These are phyloP conservation scores for Apostichopus japonicus DNA, from an alignment of 35 echinoderm and acorn worm species.

Conservation along the genomic window DNA sequence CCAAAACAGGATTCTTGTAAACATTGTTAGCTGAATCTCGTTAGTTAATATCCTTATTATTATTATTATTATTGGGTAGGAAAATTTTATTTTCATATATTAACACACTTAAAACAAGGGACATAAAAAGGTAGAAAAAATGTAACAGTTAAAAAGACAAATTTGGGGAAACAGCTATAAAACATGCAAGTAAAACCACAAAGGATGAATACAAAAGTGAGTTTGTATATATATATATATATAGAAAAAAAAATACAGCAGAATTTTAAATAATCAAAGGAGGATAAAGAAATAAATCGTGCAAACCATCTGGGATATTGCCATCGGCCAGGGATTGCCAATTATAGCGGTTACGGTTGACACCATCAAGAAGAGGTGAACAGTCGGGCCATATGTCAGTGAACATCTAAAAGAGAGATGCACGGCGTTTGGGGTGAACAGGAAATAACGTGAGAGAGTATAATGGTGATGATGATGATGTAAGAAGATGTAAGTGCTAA, in stretches of 20 bases:
- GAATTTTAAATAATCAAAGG: slow-evolving; percentile 19
- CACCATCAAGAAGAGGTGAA: slow-evolving; percentile 72
- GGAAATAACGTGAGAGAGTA: slow-evolving; percentile 45
- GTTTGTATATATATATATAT: not conserved
- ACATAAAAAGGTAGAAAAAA: too few relatives aligned
- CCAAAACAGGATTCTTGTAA: too few relatives aligned
- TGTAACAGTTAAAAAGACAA: too few relatives aligned
- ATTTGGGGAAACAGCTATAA: too few relatives aligned
- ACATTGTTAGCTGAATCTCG: too few relatives aligned
- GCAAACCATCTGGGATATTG: slow-evolving; percentile 89
- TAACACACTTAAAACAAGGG: too few relatives aligned
- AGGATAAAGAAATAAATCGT: slow-evolving; percentile 39
- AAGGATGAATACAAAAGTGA: slow-evolving; percentile 26
- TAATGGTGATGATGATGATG: not conserved
- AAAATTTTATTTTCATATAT: too few relatives aligned
- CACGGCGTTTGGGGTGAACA: slow-evolving; percentile 30
- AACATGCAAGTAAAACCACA: not conserved
- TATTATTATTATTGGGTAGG: too few relatives aligned
- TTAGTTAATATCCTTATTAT: too few relatives aligned
- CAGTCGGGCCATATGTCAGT: slow-evolving; percentile 83
- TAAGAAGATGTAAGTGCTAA: not conserved
- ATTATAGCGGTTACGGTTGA: slow-evolving; percentile 89
- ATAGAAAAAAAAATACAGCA: not conserved
- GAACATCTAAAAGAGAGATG: slow-evolving; percentile 77
- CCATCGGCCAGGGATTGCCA: slow-evolving; percentile 92